Conservation (phyloP, 2,113 vertebrate genomes). For the Zosterops hypoxanthus region DNA sequence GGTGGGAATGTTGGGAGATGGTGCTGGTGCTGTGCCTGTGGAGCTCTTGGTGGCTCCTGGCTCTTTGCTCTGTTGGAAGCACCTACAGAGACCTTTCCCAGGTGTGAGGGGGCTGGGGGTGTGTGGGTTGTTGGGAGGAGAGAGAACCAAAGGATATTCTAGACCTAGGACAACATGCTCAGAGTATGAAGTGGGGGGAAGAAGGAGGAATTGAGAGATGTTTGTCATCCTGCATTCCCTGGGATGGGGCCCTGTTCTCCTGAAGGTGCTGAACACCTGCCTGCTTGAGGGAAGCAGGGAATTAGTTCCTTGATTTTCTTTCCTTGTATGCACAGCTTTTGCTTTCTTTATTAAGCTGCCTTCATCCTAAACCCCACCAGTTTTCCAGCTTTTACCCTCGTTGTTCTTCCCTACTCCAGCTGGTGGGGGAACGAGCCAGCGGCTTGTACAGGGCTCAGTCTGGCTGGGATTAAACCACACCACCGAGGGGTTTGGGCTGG, state of each 20-base stretch:
- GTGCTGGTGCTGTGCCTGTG: not conserved
- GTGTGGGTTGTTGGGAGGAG: not conserved
- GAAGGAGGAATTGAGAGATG: not conserved
- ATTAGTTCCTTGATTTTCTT: not conserved
- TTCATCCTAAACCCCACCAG: not conserved
- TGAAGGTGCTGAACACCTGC: not conserved
- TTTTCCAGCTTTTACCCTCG: not conserved
- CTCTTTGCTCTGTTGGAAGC: not conserved
- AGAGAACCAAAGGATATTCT: not conserved
- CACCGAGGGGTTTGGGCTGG: not conserved
- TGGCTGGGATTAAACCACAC: not conserved
- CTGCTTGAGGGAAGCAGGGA: not conserved
- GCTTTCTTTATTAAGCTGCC: no score
- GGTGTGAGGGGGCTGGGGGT: not conserved
- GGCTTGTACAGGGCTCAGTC: accelerated
- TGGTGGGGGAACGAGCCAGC: accelerated
- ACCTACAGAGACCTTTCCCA: not conserved
- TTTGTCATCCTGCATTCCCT: not conserved
- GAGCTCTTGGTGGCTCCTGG: not conserved
- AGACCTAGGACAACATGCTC: not conserved
- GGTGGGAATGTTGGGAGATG: not conserved
- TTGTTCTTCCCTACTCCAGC: accelerated
- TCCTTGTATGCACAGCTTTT: not conserved
- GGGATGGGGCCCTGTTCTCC: not conserved
- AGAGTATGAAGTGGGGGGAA: not conserved